Evolutionary conservation across 2,797 vertebrate species (phyloP).

Genomic region (Pelodytes ibericus): DNA sequence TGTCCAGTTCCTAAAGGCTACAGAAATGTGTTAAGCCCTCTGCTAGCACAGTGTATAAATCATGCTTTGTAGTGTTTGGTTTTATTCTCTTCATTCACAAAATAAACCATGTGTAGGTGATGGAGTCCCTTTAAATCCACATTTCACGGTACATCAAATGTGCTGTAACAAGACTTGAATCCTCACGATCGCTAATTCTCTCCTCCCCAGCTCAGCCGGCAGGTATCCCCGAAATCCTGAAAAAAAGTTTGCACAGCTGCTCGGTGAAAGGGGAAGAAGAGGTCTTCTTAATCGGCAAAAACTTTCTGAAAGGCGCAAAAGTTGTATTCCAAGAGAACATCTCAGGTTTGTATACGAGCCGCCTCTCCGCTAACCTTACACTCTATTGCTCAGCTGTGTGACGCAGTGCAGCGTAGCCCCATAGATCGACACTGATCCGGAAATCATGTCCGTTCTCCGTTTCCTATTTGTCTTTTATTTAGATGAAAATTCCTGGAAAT

Average conservation of each 20-base stretch:
- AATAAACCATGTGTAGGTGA: too few species aligned
- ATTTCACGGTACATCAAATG: too few species aligned
- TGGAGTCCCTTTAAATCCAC: too few species aligned
- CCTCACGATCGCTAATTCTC: too few species aligned
- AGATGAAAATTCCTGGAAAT: constrained; percentile 97
- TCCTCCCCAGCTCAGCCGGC: constrained; percentile 89
- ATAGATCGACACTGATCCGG: not conserved
- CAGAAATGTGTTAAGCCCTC: too few species aligned
- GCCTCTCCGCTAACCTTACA: not conserved
- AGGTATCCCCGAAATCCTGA: constrained; percentile 96
- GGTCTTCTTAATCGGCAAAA: constrained; percentile 97
- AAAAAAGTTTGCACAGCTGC: constrained; percentile 95
- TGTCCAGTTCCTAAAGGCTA: too few species aligned
- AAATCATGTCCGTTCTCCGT: not conserved
- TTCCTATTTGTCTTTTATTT: constrained; percentile 57
- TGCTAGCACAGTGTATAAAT: too few species aligned
- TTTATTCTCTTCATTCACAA: too few species aligned
- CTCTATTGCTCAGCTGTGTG: constrained; percentile 35
- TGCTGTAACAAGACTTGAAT: too few species aligned
- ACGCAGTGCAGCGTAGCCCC: not conserved
- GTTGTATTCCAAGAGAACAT: constrained; percentile 96
- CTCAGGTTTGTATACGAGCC: constrained; percentile 78
- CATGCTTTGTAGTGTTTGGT: too few species aligned
- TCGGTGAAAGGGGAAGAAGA: constrained; percentile 93
- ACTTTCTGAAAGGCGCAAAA: constrained; percentile 98